A percentile compares a stretch with the other conserved stretches of the same genome.
These are phyloP conservation scores for Seriola quinqueradiata DNA, from an alignment of 2,113 vertebrate genomes.

Conservation along the genomic window DNA sequence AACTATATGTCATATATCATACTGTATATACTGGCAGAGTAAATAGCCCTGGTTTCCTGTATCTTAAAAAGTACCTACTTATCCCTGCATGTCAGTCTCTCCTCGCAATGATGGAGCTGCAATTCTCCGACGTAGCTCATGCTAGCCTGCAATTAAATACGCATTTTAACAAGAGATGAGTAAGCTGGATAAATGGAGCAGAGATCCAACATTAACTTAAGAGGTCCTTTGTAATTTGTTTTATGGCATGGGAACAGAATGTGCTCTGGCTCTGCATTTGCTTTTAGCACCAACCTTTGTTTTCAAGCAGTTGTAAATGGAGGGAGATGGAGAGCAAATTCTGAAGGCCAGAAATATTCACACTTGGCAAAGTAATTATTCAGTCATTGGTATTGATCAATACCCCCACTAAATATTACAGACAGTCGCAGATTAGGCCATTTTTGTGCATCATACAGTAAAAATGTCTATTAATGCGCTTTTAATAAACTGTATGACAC, in stretches of 20 bases:
- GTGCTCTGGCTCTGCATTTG: slow-evolving; percentile 9
- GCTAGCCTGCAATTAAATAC: slow-evolving; percentile 37
- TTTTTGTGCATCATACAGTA: not conserved
- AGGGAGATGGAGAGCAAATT: not conserved
- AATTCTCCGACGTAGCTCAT: slow-evolving; percentile 2
- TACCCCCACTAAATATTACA: slow-evolving; percentile 13
- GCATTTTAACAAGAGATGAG: slow-evolving; percentile 37
- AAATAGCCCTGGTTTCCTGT: not conserved
- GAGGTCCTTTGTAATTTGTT: slow-evolving; percentile 35
- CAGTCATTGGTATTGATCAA: slow-evolving; percentile 18
- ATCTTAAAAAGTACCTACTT: not conserved
- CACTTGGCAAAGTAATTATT: slow-evolving; percentile 27
- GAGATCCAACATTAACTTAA: slow-evolving; percentile 21
- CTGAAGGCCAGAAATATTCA: slow-evolving; percentile 9
- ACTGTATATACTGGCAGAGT: not conserved
- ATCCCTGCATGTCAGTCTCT: not conserved
- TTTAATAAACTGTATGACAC: slow-evolving; percentile 29
- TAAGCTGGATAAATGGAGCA: slow-evolving; percentile 27
- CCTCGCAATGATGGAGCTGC: not conserved
- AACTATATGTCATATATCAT: not conserved
- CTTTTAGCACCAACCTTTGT: slow-evolving; percentile 11
- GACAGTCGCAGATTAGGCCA: not conserved
- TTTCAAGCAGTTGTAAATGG: slow-evolving; percentile 1
- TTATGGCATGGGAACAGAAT: slow-evolving; percentile 20
- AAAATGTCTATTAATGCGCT: not conserved